Base-by-base conservation (phyloP, 2,888 invertebrate species). In the Drosophila nr. medialis region DNA sequence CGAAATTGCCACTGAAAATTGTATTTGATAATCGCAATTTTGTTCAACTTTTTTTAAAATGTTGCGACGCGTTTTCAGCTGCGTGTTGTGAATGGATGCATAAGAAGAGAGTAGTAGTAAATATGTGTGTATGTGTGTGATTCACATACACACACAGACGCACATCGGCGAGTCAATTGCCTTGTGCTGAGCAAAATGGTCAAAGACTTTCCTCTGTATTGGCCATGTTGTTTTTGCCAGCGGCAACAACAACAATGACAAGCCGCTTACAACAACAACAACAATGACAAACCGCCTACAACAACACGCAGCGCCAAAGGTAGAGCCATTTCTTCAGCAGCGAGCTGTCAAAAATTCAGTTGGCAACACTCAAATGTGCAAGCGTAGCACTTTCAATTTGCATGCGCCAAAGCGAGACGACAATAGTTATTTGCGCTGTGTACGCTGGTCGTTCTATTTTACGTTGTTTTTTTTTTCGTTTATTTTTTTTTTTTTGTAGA, bases 281-380 rank as follows among this genome's bases (percentile, higher is more conserved):
- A 18, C 29, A 64, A 64, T 53, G 32, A 50, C 42, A 63, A 56
- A 34, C 63, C 64, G 45, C 61, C 66, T 55, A 75, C 80, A 76
- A 60, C 73, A 76, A 85, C 80, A 56, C 72, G 55, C 75, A 77
- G 83, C 86, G 81, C 77, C 72, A 84, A 83, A 83, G 69, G 69
- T 75, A n/a, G 59, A 65, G 62, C 42, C 80, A 80, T 80, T 72
- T 65, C 58, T 48, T 58, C 59, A 62, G 45, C 62, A 69, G 36
- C 62, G 58, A 69, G 62, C 65, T 50, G 54, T 70, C 42, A 21
- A 53, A 81, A 80, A 75, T 72, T 68, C 68, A 78, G 85, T 86
- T 85, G 89, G 89, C 89, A 86, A 88, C 89, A 75, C 88, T 72
- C 13, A 40, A 29, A 45, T 45, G 45, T 55, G 45, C 54, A 56